These are phyloP conservation scores for Cantharis rufa DNA, from an alignment of 2,888 invertebrate species.

Conservation along the genomic window DNA sequence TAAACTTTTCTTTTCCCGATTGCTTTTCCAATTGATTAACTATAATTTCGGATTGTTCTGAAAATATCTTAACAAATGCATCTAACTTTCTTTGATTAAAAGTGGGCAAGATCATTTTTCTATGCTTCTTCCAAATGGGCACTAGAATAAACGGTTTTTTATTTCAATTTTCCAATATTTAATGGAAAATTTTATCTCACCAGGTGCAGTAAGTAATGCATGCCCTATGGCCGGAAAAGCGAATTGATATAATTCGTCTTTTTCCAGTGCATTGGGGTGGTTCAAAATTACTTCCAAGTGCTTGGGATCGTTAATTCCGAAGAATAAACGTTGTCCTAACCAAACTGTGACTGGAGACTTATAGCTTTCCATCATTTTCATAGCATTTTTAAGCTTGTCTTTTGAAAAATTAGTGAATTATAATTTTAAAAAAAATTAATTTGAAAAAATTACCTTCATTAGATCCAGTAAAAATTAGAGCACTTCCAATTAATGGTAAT, in stretches of 20 bases:
- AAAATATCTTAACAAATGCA: constrained; percentile 66
- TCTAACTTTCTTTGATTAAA: constrained; percentile 68
- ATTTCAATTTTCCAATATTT: too few relatives aligned
- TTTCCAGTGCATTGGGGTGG: constrained; percentile 20
- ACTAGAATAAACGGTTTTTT: background rate
- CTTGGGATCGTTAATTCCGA: constrained; percentile 21
- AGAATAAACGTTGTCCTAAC: constrained; percentile 23
- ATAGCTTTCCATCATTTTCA: background rate
- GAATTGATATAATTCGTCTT: constrained; percentile 26
- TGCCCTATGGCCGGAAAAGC: too few relatives aligned
- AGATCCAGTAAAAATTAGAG: constrained; percentile 37
- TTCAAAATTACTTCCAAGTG: constrained; percentile 32
- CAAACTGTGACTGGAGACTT: constrained; percentile 12
- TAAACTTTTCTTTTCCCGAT: constrained; percentile 54
- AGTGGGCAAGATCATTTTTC: constrained; percentile 66
- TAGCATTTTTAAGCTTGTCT: background rate
- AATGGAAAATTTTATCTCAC: too few relatives aligned
- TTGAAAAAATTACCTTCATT: constrained; percentile 15
- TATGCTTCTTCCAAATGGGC: constrained; percentile 61
- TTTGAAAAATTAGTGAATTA: background rate
- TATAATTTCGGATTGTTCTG: constrained; percentile 61
- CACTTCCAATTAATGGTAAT: constrained; percentile 41
- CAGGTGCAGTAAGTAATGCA: too few relatives aligned
- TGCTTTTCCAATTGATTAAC: constrained; percentile 54
- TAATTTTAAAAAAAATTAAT: background rate